These are phyloP conservation scores for Cheirogaleus medius DNA, from an alignment of 2,113 vertebrate species.

Conservation along the genomic window DNA sequence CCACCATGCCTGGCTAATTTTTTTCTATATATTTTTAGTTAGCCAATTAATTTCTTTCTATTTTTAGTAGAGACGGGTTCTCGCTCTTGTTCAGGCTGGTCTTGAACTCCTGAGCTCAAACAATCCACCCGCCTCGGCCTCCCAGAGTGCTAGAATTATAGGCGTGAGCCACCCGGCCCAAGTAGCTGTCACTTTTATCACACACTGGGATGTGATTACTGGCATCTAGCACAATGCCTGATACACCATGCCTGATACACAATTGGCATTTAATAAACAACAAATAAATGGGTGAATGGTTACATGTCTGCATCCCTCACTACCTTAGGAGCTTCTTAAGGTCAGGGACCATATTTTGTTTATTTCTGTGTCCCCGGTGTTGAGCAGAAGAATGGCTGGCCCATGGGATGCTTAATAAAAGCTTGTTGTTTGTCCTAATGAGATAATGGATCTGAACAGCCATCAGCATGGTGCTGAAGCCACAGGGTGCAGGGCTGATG, in stretches of 20 bases:
- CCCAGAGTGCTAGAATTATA: too few species aligned
- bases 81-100: too few species aligned
- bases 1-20: too few species aligned
- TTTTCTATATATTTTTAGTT: too few species aligned
- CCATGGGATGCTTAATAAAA: background rate
- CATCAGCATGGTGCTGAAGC: background rate
- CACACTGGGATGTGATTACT: background rate
- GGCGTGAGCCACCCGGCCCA: too few species aligned
- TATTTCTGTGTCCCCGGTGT: background rate
- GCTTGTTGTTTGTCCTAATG: background rate
- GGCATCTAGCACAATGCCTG: background rate
- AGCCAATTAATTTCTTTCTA: too few species aligned
- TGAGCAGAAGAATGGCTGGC: background rate
- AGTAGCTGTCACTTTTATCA: background rate
- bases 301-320: too few species aligned
- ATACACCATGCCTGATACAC: background rate
- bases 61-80: too few species aligned
- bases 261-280: background rate
- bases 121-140: too few species aligned
- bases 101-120: too few species aligned
- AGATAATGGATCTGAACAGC: conserved; percentile 16
- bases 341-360: too few species aligned
- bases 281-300: background rate
- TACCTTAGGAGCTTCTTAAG: too few species aligned
- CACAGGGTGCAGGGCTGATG: background rate